Evolutionary conservation across 2,113 vertebrate species (phyloP).

Genomic region (Platysteira castanea): DNA sequence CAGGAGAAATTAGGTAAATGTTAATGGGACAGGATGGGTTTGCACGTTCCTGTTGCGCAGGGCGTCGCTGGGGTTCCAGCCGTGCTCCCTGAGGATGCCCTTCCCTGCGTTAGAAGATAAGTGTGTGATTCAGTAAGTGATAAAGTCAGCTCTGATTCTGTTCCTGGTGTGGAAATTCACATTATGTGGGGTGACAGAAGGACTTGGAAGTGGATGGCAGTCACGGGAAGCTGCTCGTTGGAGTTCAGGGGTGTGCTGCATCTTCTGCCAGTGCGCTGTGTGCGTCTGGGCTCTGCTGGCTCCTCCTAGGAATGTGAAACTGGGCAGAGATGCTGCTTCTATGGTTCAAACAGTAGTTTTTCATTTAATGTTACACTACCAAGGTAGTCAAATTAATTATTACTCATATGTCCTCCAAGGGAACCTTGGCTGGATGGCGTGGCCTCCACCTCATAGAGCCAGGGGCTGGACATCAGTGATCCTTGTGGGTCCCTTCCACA

Average conservation of each 20-base stretch:
- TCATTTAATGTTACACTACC: not conserved
- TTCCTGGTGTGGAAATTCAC: not conserved
- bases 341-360: rapidly evolving
- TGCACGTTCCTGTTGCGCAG: rapidly evolving
- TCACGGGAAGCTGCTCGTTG: rapidly evolving
- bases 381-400: not conserved
- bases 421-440: not conserved
- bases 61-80: not conserved
- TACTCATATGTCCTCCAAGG: not conserved
- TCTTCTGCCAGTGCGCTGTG: not conserved
- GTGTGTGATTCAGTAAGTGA: not conserved
- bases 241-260: not conserved
- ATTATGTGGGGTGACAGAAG: not conserved
- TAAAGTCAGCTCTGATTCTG: not conserved
- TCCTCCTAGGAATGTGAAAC: not conserved
- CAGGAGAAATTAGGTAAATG: not conserved
- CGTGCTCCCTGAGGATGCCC: rapidly evolving
- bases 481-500: not conserved
- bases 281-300: not conserved
- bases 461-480: not conserved
- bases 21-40: not conserved
- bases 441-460: rapidly evolving
- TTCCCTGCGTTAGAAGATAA: not conserved
- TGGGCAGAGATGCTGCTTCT: not conserved
- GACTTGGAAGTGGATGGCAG: not conserved